phyloP scores from a whole-genome alignment of 2,797 vertebrate genomes.

The Chaetodon trifasciatus region DNA sequence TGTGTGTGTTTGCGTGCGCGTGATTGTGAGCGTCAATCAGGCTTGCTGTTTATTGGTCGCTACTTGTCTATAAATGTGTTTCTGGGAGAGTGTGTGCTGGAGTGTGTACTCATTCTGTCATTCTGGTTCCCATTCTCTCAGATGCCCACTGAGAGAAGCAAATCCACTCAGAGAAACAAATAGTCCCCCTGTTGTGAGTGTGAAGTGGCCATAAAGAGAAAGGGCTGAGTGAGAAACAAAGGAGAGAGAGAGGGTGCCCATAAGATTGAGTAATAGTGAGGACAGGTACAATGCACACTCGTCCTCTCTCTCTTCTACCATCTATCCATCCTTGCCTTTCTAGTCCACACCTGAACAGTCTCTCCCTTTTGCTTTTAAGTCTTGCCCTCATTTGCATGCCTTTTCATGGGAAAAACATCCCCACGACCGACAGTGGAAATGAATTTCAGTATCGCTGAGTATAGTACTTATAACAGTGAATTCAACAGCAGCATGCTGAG shows the following conservation, averaged over 20 bases:
- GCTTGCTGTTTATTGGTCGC: conserved; percentile 36
- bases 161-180: conserved; percentile 81
- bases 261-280: conserved; percentile 18
- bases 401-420: conserved; percentile 46
- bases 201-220: conserved; percentile 70
- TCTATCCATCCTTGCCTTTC: conserved; percentile 13
- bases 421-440: conserved; percentile 52
- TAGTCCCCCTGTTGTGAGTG: conserved; percentile 69
- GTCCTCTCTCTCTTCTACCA: conserved; percentile 14
- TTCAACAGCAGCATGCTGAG: conserved; percentile 62
- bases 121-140: conserved; percentile 59
- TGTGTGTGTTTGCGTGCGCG: conserved; percentile 8
- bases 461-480: conserved; percentile 40
- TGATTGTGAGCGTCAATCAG: conserved; percentile 17
- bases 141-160: conserved; percentile 75
- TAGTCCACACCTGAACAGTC: conserved; percentile 26
- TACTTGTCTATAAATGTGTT: conserved; percentile 55
- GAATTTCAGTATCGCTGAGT: conserved; percentile 52
- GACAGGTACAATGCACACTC: conserved; percentile 26
- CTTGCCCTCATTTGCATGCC: conserved; percentile 49
- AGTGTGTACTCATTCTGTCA: conserved; percentile 76
- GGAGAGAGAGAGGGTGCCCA: background rate
- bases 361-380: conserved; percentile 14
- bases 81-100: conserved; percentile 45
- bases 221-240: conserved; percentile 44